phyloP scores from a whole-genome alignment of 2,797 vertebrate genomes.

The Chaunax sp. region DNA sequence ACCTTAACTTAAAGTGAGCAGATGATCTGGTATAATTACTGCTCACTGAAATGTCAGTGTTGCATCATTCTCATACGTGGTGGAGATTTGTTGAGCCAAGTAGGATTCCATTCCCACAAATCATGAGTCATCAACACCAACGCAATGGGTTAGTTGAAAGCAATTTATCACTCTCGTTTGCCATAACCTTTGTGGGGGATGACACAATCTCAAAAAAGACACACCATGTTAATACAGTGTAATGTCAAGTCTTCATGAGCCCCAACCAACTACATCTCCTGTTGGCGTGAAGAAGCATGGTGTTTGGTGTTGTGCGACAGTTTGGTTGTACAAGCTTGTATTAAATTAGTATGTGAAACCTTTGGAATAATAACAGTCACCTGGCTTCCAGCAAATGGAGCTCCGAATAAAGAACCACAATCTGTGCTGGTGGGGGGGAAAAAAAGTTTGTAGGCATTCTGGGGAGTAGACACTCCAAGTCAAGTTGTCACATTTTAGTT shows the following conservation, averaged over 20 bases:
- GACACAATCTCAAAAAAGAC: slow-evolving; percentile 52
- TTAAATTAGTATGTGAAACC: slow-evolving; percentile 28
- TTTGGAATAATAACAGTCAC: slow-evolving; percentile 31
- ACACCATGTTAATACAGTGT: slow-evolving; percentile 16
- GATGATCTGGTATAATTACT: slow-evolving; percentile 54
- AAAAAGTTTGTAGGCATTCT: slow-evolving; percentile 29
- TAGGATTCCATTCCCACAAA: slow-evolving; percentile 72
- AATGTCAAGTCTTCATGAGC: slow-evolving; percentile 20
- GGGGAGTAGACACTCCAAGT: slow-evolving; percentile 3
- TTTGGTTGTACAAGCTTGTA: slow-evolving; percentile 20
- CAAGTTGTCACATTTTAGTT: slow-evolving; percentile 38
- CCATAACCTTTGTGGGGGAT: slow-evolving; percentile 57
- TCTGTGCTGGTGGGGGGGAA: slow-evolving; percentile 20
- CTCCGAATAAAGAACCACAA: slow-evolving; percentile 31
- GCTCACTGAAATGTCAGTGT: slow-evolving; percentile 63
- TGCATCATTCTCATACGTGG: slow-evolving; percentile 70
- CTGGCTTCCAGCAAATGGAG: slow-evolving; percentile 36
- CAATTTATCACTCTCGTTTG: slow-evolving; percentile 63
- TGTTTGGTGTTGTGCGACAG: neutral
- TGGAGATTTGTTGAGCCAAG: slow-evolving; percentile 65
- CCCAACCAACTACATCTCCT: slow-evolving; percentile 31
- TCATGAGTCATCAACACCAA: slow-evolving; percentile 70
- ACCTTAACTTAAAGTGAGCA: slow-evolving; percentile 28
- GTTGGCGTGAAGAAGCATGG: slow-evolving; percentile 5
- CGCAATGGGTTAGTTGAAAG: slow-evolving; percentile 67